phyloP scores from a whole-genome alignment of 2,797 vertebrate species.

The Syngnathus acus region DNA sequence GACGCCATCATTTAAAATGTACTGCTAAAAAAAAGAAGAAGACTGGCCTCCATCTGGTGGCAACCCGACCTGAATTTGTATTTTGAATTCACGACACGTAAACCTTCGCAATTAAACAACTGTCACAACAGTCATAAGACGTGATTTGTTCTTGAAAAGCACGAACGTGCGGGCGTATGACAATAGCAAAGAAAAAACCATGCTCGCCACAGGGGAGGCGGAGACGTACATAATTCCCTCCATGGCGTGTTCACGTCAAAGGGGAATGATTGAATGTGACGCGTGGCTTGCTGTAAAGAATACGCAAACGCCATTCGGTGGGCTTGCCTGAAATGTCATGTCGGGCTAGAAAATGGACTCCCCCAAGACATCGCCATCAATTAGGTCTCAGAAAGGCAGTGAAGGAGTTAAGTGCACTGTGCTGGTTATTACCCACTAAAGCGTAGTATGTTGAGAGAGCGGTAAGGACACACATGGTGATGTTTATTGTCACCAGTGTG shows the following conservation, averaged over 20 bases:
- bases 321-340: slow-evolving; percentile 3
- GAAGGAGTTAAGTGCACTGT: too few relatives aligned
- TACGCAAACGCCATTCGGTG: not conserved
- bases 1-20: not conserved
- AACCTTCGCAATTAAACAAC: not conserved
- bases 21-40: not conserved
- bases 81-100: not conserved
- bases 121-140: not conserved
- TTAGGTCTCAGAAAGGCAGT: too few relatives aligned
- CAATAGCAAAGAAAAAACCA: slow-evolving; percentile 5
- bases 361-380: too few relatives aligned
- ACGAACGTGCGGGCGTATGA: slow-evolving; percentile 3
- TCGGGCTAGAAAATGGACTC: not conserved
- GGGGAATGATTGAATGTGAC: slow-evolving; percentile 12
- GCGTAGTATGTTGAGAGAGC: too few relatives aligned
- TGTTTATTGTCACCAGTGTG: not conserved
- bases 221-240: slow-evolving; percentile 37
- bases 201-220: slow-evolving; percentile 16
- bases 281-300: not conserved
- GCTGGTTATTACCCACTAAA: too few relatives aligned
- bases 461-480: too few relatives aligned
- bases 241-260: slow-evolving; percentile 26
- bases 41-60: not conserved
- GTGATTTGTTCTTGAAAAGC: not conserved
- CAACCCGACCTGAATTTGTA: not conserved